These are phyloP conservation scores for Xestia rhomboidea DNA, from an alignment of 2,888 invertebrate genomes.

Conservation along the genomic window DNA sequence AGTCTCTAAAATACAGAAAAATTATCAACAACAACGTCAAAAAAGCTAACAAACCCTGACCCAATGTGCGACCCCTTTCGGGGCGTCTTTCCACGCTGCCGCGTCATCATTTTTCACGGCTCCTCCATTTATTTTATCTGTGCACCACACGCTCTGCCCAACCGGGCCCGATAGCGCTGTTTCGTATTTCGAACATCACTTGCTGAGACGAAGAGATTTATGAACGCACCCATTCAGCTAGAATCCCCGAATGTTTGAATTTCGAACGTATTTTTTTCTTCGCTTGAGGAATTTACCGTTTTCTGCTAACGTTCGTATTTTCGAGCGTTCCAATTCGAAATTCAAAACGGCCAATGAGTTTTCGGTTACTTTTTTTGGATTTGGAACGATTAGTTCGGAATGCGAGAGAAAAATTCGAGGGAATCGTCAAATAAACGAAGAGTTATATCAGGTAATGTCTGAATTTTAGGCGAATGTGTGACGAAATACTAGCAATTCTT, in stretches of 20 bases:
- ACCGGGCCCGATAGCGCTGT: slow-evolving; percentile 82
- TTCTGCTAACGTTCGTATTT: slow-evolving; percentile 70
- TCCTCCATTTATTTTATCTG: slow-evolving; percentile 90
- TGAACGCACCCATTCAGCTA: slow-evolving; percentile 86
- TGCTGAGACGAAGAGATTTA: slow-evolving; percentile 88
- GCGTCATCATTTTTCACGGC: slow-evolving; percentile 90
- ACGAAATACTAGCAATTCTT: neutral
- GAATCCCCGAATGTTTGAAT: slow-evolving; percentile 84
- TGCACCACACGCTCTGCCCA: slow-evolving; percentile 87
- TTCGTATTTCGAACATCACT: slow-evolving; percentile 88
- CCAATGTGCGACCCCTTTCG: slow-evolving; percentile 84
- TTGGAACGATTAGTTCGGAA: slow-evolving; percentile 56
- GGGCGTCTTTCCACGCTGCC: slow-evolving; percentile 86
- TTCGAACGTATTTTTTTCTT: slow-evolving; percentile 77
- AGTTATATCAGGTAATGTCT: slow-evolving; percentile 6
- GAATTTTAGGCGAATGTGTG: neutral
- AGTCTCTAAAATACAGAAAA: slow-evolving; percentile 19
- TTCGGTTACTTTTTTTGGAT: slow-evolving; percentile 52
- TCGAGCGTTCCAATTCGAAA: slow-evolving; percentile 64
- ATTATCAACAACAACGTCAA: slow-evolving; percentile 19
- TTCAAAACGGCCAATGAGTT: slow-evolving; percentile 65
- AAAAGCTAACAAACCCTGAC: slow-evolving; percentile 75
- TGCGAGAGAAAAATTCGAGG: slow-evolving; percentile 37
- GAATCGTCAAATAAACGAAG: slow-evolving; percentile 7
- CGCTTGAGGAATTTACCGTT: slow-evolving; percentile 70